Conservation (phyloP, 2,113 vertebrate species). For the Uropsilus gracilis region DNA sequence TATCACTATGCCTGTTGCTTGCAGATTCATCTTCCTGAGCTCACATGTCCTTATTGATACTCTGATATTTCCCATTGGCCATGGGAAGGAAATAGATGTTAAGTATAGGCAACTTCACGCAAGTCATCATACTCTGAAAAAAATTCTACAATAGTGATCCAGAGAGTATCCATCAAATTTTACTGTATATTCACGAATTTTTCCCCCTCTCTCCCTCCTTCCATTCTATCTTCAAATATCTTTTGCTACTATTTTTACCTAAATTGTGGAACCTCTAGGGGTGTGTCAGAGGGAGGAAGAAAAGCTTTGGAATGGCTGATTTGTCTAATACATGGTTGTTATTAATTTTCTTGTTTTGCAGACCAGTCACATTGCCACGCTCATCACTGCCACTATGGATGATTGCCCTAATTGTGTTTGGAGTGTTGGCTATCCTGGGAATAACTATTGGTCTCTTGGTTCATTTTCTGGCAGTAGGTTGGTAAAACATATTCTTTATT, state of each 20-base stretch:
- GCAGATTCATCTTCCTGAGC: background rate
- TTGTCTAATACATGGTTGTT: background rate
- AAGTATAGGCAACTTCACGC: background rate
- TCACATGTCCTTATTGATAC: background rate
- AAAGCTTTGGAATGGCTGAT: background rate
- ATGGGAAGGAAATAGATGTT: background rate
- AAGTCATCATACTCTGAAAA: background rate
- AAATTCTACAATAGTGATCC: background rate
- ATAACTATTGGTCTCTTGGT: constrained; percentile 70
- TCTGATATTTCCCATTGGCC: background rate
- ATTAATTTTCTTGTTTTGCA: constrained; percentile 27
- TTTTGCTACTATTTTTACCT: background rate
- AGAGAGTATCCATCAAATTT: background rate
- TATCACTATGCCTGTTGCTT: no score
- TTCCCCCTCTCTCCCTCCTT: background rate
- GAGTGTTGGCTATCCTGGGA: constrained; percentile 63
- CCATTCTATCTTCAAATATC: background rate
- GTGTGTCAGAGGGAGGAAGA: background rate
- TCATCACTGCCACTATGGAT: constrained; percentile 57
- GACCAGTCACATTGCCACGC: constrained; percentile 29
- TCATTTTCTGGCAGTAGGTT: constrained; percentile 75
- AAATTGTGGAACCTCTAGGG: background rate
- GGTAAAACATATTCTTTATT: constrained; percentile 44
- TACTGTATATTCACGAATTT: background rate
- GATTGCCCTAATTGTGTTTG: constrained; percentile 57